phyloP scores from a whole-genome alignment of 2,888 invertebrate genomes.

The Deilephila elpenor region DNA sequence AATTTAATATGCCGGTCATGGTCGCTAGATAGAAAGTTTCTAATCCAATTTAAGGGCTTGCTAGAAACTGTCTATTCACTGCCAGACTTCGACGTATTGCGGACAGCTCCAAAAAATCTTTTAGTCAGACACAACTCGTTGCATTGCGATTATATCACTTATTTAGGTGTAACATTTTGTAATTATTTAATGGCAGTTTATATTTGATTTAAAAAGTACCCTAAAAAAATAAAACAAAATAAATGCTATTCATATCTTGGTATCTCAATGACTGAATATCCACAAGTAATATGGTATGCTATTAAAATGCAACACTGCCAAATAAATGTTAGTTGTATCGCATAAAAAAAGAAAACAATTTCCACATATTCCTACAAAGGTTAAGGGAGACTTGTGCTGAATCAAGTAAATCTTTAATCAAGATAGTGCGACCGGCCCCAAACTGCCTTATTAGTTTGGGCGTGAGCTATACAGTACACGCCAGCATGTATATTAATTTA shows the following conservation, averaged over 20 bases:
- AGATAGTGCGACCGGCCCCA: not conserved
- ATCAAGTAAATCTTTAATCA: not conserved
- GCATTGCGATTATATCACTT: no score
- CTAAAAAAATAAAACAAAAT: no score
- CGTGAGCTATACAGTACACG: conserved; percentile 17
- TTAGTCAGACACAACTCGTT: not conserved
- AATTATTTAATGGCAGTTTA: no score
- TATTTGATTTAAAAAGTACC: no score
- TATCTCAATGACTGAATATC: no score
- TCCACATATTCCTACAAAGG: no score
- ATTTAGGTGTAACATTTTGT: no score
- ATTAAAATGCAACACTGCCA: no score
- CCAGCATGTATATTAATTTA: conserved; percentile 30
- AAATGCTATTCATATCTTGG: no score
- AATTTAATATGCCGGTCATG: not conserved
- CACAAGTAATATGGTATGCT: no score
- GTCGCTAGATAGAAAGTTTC: not conserved
- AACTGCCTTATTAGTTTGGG: conserved; percentile 31
- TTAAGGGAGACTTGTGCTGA: not conserved
- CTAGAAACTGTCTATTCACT: not conserved
- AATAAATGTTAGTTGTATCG: no score
- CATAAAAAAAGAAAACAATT: no score
- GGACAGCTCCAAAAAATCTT: not conserved
- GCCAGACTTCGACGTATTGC: not conserved
- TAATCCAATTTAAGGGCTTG: conserved; percentile 6